Conservation (phyloP, 2,797 vertebrate species). For the Salmo trutta region DNA sequence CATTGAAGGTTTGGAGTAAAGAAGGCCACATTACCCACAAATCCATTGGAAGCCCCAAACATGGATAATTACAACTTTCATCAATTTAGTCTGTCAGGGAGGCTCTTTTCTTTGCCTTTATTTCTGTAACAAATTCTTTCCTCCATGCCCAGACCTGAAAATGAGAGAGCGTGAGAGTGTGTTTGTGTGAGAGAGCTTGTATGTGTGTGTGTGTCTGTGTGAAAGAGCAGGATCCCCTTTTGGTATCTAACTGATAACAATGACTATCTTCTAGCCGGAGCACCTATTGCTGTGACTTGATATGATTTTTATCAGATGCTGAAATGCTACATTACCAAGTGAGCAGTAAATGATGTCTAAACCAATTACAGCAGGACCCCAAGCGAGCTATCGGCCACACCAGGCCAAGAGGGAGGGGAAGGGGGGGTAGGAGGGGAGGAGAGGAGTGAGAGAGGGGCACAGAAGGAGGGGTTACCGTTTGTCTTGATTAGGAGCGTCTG, state of each 20-base stretch:
- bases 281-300: slow-evolving; percentile 81
- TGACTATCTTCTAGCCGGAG: slow-evolving; percentile 79
- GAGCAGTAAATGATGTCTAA: slow-evolving; percentile 90
- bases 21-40: slow-evolving; percentile 48
- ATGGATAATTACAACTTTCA: slow-evolving; percentile 55
- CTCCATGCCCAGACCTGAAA: slow-evolving; percentile 9
- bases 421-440: slow-evolving; percentile 52
- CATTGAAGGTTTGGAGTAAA: slow-evolving; percentile 36
- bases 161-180: background rate
- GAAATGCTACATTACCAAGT: slow-evolving; percentile 88
- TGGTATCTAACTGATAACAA: slow-evolving; percentile 82
- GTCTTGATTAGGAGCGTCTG: slow-evolving; percentile 86
- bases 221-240: slow-evolving; percentile 51
- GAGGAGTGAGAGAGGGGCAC: slow-evolving; percentile 74
- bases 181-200: background rate
- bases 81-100: slow-evolving; percentile 39
- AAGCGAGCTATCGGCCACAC: slow-evolving; percentile 65
- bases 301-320: slow-evolving; percentile 89
- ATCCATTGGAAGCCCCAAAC: slow-evolving; percentile 33
- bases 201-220: background rate
- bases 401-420: slow-evolving; percentile 59
- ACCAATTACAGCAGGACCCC: slow-evolving; percentile 84
- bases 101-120: slow-evolving; percentile 48
- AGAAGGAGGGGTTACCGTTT: slow-evolving; percentile 75
- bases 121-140: slow-evolving; percentile 45